These are phyloP conservation scores for Atta colombica DNA, from an alignment of 1,140 invertebrate species.

Conservation along the genomic window DNA sequence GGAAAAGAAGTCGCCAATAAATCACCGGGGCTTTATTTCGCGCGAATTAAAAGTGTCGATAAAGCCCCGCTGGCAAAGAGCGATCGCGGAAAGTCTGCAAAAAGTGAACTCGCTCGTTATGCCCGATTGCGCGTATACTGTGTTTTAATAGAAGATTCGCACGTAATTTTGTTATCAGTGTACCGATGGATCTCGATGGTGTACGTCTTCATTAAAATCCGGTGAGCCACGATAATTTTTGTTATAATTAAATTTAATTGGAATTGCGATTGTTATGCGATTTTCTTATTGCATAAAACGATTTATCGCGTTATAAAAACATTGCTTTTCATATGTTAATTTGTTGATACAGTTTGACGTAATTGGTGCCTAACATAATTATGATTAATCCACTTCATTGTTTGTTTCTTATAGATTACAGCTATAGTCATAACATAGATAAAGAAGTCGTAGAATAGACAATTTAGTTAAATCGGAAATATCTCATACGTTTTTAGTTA, in stretches of 20 bases:
- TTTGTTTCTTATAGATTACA: neutral
- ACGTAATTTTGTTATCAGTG: constrained; percentile 24
- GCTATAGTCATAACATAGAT: neutral
- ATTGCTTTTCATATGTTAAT: neutral
- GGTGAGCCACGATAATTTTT: neutral
- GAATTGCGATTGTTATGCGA: neutral
- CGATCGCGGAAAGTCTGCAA: constrained; percentile 40
- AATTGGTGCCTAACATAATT: constrained; percentile 1
- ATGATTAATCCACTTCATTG: neutral
- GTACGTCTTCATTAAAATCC: constrained; percentile 1
- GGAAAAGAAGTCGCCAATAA: constrained; percentile 43
- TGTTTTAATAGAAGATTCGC: neutral
- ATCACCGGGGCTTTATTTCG: constrained; percentile 60
- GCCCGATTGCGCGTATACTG: neutral
- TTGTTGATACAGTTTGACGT: neutral
- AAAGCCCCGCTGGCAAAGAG: constrained; percentile 40
- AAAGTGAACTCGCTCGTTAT: constrained; percentile 40
- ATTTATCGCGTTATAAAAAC: neutral
- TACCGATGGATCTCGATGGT: too few relatives aligned
- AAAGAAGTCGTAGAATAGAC: neutral
- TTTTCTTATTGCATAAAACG: constrained; percentile 10
- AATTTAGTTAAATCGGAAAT: constrained; percentile 8
- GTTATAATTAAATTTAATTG: neutral
- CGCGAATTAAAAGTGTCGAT: constrained; percentile 63
- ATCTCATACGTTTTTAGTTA: constrained; percentile 6